These are phyloP conservation scores for Macrochelys suwanniensis DNA, from an alignment of 2,797 vertebrate genomes.

Conservation along the genomic window DNA sequence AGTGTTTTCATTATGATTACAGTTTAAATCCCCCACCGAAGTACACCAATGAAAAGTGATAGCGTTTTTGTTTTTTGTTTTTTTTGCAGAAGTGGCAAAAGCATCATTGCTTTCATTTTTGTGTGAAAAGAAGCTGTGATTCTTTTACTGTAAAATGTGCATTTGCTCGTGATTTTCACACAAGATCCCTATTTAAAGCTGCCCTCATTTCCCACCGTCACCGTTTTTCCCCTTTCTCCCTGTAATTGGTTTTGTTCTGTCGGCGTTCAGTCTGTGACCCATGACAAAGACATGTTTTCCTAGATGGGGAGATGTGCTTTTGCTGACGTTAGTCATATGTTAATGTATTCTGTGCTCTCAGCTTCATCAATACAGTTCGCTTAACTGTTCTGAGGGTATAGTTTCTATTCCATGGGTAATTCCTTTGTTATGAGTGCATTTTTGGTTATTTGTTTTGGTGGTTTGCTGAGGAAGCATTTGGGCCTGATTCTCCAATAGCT, in stretches of 20 bases:
- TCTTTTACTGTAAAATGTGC: background rate
- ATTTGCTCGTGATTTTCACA: background rate
- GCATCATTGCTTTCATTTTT: background rate
- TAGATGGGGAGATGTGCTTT: background rate
- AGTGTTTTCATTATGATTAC: background rate
- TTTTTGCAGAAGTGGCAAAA: background rate
- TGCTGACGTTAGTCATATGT: background rate
- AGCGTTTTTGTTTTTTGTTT: no score
- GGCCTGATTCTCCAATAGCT: background rate
- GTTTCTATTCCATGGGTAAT: background rate
- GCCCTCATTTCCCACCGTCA: background rate
- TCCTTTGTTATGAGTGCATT: background rate
- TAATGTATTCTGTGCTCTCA: background rate
- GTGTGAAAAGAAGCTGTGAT: background rate
- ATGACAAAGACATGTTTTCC: background rate
- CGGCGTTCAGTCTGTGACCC: background rate
- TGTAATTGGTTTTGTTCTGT: constrained; percentile 26
- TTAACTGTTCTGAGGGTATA: background rate
- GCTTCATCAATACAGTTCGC: background rate
- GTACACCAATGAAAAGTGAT: background rate
- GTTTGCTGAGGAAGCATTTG: background rate
- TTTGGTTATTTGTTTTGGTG: background rate
- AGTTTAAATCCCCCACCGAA: background rate
- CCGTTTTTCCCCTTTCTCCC: background rate
- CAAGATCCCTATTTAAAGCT: rapidly evolving